phyloP scores from a whole-genome alignment of 2,113 vertebrate genomes.

The Bujurquina vittata region DNA sequence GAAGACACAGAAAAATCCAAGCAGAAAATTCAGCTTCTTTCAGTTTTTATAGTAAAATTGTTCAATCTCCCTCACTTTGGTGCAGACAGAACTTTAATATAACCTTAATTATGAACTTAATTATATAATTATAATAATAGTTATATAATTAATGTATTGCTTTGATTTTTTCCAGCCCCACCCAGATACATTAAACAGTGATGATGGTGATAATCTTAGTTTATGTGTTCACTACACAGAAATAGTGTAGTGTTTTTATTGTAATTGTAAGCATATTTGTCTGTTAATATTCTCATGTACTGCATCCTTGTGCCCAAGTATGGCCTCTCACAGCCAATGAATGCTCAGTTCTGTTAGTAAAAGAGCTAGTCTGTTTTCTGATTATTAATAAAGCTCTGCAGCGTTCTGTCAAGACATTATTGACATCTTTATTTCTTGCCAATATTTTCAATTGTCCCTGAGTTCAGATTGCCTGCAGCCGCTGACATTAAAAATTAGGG shows the following conservation, averaged over 20 bases:
- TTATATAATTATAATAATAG: no score
- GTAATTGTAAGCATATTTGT: neutral
- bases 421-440: neutral
- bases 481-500: conserved; percentile 7
- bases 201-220: neutral
- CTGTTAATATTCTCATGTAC: neutral
- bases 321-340: neutral
- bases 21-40: neutral
- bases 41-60: neutral
- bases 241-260: neutral
- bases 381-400: neutral
- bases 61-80: neutral
- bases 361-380: neutral
- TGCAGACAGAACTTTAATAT: neutral
- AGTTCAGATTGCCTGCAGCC: neutral
- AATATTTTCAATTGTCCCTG: neutral
- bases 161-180: neutral
- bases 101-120: no score
- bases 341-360: neutral
- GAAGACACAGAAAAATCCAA: neutral
- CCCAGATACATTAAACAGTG: neutral
- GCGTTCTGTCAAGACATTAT: neutral
- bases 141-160: neutral
- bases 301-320: neutral
- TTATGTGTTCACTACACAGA: neutral